Conservation (phyloP, 1,140 invertebrate genomes). For the Dendroctonus ponderosae region DNA sequence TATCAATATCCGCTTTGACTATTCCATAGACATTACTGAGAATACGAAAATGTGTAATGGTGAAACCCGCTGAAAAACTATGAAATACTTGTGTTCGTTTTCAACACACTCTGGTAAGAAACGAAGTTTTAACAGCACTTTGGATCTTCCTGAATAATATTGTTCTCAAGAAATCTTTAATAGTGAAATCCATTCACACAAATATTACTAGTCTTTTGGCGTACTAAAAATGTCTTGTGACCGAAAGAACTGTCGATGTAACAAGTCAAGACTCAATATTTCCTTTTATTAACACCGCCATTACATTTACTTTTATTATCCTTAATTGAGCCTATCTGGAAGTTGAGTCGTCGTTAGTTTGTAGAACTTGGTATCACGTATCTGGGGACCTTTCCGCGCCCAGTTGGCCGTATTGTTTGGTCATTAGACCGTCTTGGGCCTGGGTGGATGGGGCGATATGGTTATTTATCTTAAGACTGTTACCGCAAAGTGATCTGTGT, state of each 20-base stretch:
- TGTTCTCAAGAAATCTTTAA: too few relatives aligned
- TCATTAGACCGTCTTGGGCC: constrained; percentile 47
- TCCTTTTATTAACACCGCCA: constrained; percentile 25
- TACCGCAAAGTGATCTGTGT: constrained; percentile 49
- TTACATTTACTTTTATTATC: constrained; percentile 33
- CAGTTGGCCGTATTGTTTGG: constrained; percentile 46
- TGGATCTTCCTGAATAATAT: too few relatives aligned
- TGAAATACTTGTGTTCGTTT: too few relatives aligned
- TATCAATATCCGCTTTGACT: too few relatives aligned
- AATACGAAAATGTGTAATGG: too few relatives aligned
- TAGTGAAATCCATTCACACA: too few relatives aligned
- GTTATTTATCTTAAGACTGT: constrained; percentile 51
- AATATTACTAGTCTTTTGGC: too few relatives aligned
- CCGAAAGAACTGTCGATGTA: neutral
- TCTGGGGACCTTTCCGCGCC: constrained; percentile 39
- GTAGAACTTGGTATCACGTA: constrained; percentile 41
- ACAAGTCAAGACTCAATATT: constrained; percentile 33
- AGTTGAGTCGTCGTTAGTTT: constrained; percentile 34
- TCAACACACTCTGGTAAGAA: too few relatives aligned
- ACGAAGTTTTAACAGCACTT: too few relatives aligned
- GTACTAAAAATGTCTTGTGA: neutral
- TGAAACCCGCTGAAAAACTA: too few relatives aligned
- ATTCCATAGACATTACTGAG: too few relatives aligned
- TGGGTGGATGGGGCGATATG: constrained; percentile 45
- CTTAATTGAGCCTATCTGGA: constrained; percentile 31